A percentile compares a stretch with the other conserved stretches of the same genome.
phyloP scores from a whole-genome alignment of 1,140 invertebrate genomes.

The Ceratosolen fusciceps region DNA sequence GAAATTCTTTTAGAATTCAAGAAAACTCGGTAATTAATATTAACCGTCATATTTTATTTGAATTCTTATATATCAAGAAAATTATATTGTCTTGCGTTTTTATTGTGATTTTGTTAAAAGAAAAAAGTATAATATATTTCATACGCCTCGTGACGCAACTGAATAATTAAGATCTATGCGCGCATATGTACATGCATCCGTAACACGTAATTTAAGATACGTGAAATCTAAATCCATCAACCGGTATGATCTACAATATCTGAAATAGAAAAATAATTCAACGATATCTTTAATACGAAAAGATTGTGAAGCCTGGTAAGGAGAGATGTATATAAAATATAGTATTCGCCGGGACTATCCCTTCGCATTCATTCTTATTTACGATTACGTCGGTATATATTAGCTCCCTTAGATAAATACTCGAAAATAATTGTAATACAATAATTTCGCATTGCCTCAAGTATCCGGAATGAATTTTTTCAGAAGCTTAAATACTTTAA shows the following conservation, averaged over 20 bases:
- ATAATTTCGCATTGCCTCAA: background rate
- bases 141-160: too few relatives aligned
- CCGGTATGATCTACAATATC: background rate
- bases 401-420: background rate
- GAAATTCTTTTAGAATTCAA: too few relatives aligned
- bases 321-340: background rate
- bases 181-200: background rate
- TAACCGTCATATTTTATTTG: too few relatives aligned
- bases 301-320: background rate
- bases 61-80: too few relatives aligned
- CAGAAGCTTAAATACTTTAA: background rate
- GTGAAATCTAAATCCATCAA: background rate
- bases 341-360: background rate
- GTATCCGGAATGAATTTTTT: background rate
- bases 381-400: background rate
- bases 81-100: too few relatives aligned
- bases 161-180: too few relatives aligned
- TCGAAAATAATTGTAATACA: background rate
- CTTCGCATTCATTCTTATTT: background rate
- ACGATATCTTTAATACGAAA: background rate
- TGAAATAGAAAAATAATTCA: background rate
- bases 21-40: too few relatives aligned
- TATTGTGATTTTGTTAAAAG: too few relatives aligned
- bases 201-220: background rate
- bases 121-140: too few relatives aligned